These are phyloP conservation scores for Eristalinus aeneus DNA, from an alignment of 2,888 invertebrate genomes.

Conservation along the genomic window DNA sequence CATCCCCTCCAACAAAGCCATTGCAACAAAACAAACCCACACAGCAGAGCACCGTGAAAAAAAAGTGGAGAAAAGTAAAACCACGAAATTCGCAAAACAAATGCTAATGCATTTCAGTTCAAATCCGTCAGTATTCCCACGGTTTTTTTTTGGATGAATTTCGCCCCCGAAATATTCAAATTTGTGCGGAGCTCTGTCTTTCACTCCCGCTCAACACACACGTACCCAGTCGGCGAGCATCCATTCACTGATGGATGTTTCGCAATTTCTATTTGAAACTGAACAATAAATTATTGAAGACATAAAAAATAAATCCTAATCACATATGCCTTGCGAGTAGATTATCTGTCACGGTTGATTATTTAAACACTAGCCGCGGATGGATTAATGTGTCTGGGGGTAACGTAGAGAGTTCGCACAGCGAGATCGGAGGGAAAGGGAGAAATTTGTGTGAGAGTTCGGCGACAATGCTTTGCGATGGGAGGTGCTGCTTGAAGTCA, in stretches of 20 bases:
- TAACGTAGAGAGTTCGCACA: background rate
- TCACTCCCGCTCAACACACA: slow-evolving; percentile 12
- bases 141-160: slow-evolving; percentile 22
- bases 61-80: background rate
- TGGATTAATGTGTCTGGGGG: slow-evolving; percentile 14
- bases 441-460: too few relatives aligned
- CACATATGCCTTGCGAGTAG: slow-evolving; percentile 18
- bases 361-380: background rate
- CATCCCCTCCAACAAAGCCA: background rate
- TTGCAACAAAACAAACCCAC: background rate
- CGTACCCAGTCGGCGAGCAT: background rate
- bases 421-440: too few relatives aligned
- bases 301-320: slow-evolving; percentile 27
- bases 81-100: slow-evolving; percentile 27
- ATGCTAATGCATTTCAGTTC: slow-evolving; percentile 24
- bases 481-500: too few relatives aligned
- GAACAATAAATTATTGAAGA: slow-evolving; percentile 39
- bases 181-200: slow-evolving; percentile 13
- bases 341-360: slow-evolving; percentile 20
- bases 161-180: slow-evolving; percentile 50
- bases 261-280: slow-evolving; percentile 20
- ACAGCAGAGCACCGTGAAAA: background rate
- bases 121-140: slow-evolving; percentile 31
- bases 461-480: too few relatives aligned
- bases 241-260: background rate